Base-by-base conservation (phyloP, 2,797 vertebrate species). In the Calcarius lapponicus region DNA sequence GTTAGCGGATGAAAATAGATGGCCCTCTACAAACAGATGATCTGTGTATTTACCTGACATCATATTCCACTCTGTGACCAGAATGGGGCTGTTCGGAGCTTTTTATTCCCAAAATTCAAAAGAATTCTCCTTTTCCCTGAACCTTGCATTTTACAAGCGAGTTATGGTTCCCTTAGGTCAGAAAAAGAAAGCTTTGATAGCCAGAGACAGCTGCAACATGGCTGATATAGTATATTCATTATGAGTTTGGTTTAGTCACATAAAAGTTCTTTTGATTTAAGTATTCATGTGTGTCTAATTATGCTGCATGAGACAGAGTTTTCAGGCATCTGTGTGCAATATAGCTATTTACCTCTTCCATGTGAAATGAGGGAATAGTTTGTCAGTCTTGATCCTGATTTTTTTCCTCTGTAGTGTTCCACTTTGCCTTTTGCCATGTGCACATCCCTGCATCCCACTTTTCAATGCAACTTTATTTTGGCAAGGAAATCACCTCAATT, bases 241-340 rank as follows among this genome's bases (percentile, higher is more conserved):
- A 79, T 47, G 89, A 79, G 47, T 76, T 92, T 88, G 73, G 40
- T 91, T 93, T 81, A 92, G 82, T 66, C 72, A 83, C 57, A 74
- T 78, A 81, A 93, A 91, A 96, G 85, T 90, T 83, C 54, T 81
- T 76, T 94, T 74, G 62, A 75, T 86, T 87, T 90, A 88, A 86
- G 70, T 93, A 84, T 48, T 86, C 85, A 72, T 25, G 54, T 72
- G 70, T 84, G 87, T 92, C 85, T 94, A 95, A 91, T 93, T 93
- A 81, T 92, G 54, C 48, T 84, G 32, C 38, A 45, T 43, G 16
- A 93, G 51, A 65, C 61, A 60, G 34, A 74, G 32, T 79, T 91
- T 95, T 91, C 72, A 90, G 58, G 54, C 76, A 86, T 92, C n/a
- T 92, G 51, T 66, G 40, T 75, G 50, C 56, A 86, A 64, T 80